Percentiles rank a stretch among this genome's conserved stretches.
Conservation (phyloP, 37 sponge, comb jelly and placozoan genomes). For the Halisarca cf. caerulea region DNA sequence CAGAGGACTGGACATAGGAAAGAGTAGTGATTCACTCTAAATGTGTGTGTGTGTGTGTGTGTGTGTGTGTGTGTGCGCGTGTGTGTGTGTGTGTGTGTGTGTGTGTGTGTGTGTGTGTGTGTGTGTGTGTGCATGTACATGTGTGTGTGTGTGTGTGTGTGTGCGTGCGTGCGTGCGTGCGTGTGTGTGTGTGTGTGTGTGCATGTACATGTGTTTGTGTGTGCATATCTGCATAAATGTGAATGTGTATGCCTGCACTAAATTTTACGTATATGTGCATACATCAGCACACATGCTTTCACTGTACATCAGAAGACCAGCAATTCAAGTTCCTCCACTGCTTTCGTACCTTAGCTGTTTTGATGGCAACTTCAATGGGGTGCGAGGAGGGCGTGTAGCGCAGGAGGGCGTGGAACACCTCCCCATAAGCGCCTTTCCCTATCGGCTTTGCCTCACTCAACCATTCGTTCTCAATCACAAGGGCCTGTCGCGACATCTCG, state of each 20-base stretch:
- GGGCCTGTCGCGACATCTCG: not conserved
- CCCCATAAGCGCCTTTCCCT: constrained; percentile 1
- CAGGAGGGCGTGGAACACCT: not conserved
- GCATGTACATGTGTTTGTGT: no score
- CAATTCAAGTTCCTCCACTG: not conserved
- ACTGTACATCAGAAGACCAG: not conserved
- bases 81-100: no score
- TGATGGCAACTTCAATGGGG: constrained; percentile 21
- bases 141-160: constrained; percentile 43
- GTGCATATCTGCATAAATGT: not conserved
- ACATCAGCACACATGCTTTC: not conserved
- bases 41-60: no score
- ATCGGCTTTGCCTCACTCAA: not conserved
- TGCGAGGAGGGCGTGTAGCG: not conserved
- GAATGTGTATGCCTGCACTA: not conserved
- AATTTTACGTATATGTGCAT: no score
- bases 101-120: not conserved
- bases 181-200: constrained; percentile 31
- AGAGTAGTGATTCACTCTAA: not conserved
- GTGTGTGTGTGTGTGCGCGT: not conserved
- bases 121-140: constrained; percentile 23
- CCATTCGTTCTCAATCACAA: not conserved
- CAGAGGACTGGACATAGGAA: constrained; percentile 3
- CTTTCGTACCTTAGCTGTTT: not conserved
- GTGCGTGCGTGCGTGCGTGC: constrained; percentile 40